Evolutionary conservation across 2,888 invertebrate genomes (phyloP), one percentile per base, ranked within the genome.

Genomic region (Lithophane leautieri): DNA sequence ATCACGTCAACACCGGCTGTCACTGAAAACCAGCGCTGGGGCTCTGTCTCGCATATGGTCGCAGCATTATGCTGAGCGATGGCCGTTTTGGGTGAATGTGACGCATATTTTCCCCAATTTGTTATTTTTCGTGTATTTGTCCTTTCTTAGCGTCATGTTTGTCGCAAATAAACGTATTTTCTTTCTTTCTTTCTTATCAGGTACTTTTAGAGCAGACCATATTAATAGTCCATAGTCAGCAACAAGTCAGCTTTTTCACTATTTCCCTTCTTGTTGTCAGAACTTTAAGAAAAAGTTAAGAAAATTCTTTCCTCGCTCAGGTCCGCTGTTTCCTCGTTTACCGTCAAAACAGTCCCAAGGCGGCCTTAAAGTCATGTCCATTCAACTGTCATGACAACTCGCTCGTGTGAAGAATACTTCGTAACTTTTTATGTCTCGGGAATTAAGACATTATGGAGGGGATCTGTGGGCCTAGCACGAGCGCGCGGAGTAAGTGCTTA

Each of bases 331-430:
- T 67, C 50, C 60, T 52, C 70, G 61, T 65, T 79, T 70, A 74
- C 47, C 67, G 60, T 58, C 60, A 56, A 76, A 82, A 69, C 69
- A 74, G 69, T 84, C 77, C 82, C 85, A 25, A 40, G 60, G 44
- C 58, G 42, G 52, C 40, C 34, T 40, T 50, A 62, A 63, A 40
- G 69, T 56, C 44, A 34, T 77, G 78, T 65, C 54, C 67, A 50
- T 44, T 73, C 68, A 71, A 71, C 61, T 70, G 72, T 73, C 77
- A 84, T 19, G 78, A 72, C 67, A 71, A 76, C 58, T 54, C 22
- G 60, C 25, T 69, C 87, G 87, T 82, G 87, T 67, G 47, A 56
- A 44, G 82, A 82, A 85, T 77, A 66, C 40, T 70, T 71, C 42
- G 40, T 2, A 68, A 60, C 60, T 70, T 68, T 75, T 63, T 50